A percentile compares a stretch with the other conserved stretches of the same genome.
phyloP scores from a whole-genome alignment of 2,113 vertebrate genomes.

The Bubalus kerabau region DNA sequence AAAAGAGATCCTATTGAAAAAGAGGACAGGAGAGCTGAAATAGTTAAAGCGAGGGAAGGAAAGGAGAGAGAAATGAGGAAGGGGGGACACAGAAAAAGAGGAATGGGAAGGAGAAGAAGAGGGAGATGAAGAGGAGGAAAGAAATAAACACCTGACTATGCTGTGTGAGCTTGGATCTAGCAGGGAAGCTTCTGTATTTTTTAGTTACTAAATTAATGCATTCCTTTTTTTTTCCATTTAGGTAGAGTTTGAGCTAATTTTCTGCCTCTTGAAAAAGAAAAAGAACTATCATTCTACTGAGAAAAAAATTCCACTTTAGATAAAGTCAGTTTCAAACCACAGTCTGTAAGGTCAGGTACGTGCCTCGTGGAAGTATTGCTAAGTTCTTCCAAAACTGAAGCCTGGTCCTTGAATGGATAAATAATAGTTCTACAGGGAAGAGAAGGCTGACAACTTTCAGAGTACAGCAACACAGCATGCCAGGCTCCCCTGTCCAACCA shows the following conservation, averaged over 20 bases:
- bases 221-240: neutral
- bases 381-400: neutral
- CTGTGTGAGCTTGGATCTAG: neutral
- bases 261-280: neutral
- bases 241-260: neutral
- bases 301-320: neutral
- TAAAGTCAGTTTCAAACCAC: neutral
- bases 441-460: neutral
- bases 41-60: neutral
- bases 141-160: neutral
- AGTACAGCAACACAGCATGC: neutral
- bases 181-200: neutral
- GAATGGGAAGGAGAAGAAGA: neutral
- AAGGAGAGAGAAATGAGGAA: neutral
- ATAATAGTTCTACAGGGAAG: neutral
- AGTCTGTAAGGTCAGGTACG: neutral
- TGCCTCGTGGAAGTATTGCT: neutral
- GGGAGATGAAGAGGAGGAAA: neutral
- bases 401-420: neutral
- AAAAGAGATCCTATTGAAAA: neutral
- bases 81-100: neutral
- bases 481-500: neutral
- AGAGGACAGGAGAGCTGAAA: too few relatives aligned
- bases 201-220: neutral
- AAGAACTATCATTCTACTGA: neutral